Evolutionary conservation across 1,140 invertebrate genomes (phyloP).

Genomic region (Cydia splendana): DNA sequence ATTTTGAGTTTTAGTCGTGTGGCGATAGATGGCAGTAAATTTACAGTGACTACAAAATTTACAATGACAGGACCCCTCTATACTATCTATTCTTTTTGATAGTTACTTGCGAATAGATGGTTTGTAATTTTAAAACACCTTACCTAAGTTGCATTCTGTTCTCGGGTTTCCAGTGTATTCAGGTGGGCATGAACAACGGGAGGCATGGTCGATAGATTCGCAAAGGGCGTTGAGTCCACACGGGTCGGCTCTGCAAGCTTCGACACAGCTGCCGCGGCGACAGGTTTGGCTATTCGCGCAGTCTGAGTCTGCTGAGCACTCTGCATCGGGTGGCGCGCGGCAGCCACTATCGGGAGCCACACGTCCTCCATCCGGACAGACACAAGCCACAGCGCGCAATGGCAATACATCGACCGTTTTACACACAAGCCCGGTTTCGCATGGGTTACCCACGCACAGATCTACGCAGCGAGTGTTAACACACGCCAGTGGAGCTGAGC

Average conservation of each 20-base stretch:
- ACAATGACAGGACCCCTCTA: no score
- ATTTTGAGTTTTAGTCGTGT: no score
- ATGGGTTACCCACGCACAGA: conserved; percentile 87
- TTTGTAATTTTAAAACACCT: conserved; percentile 38
- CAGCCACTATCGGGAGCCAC: conserved; percentile 82
- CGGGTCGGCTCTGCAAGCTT: conserved; percentile 87
- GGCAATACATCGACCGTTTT: conserved; percentile 88
- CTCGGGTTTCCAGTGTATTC: conserved; percentile 91
- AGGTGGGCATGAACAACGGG: conserved; percentile 88
- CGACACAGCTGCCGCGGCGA: conserved; percentile 86
- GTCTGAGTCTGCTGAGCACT: conserved; percentile 87
- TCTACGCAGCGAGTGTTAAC: conserved; percentile 88
- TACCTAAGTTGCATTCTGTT: conserved; percentile 87
- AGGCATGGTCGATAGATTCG: conserved; percentile 86
- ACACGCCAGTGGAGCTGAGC: conserved; percentile 86
- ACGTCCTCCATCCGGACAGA: conserved; percentile 84
- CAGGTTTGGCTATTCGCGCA: conserved; percentile 88
- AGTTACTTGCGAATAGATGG: background rate
- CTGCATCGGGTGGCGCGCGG: conserved; percentile 72
- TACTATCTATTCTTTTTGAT: no score
- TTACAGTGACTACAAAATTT: no score
- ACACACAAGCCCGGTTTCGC: conserved; percentile 87
- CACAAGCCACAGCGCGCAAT: conserved; percentile 89
- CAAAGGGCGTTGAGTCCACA: conserved; percentile 94
- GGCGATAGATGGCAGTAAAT: no score